Percentiles rank a stretch among this genome's conserved stretches.
phyloP scores from a whole-genome alignment of 2,113 vertebrate genomes.

The Alectura lathami region DNA sequence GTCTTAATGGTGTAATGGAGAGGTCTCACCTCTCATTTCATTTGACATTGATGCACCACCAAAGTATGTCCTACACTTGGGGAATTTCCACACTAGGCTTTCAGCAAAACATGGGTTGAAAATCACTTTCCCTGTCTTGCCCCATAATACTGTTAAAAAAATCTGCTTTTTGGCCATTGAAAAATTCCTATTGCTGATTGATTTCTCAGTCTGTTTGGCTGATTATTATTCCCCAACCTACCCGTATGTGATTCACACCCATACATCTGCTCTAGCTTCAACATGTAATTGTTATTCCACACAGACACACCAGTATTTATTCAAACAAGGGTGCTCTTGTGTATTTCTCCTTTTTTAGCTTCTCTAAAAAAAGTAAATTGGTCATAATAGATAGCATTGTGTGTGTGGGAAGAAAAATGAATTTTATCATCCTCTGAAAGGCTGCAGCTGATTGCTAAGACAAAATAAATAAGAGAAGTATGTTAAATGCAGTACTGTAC shows the following conservation, averaged over 20 bases:
- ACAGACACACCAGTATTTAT: conserved; percentile 58
- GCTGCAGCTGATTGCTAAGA: conserved; percentile 21
- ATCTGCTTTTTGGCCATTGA: background rate
- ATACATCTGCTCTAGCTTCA: conserved; percentile 61
- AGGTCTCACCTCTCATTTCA: background rate
- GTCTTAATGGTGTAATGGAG: accelerated
- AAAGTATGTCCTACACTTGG: background rate
- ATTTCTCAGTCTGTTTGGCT: conserved; percentile 53
- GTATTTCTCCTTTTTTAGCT: conserved; percentile 16
- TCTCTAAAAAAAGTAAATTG: conserved; percentile 9
- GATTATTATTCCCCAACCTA: conserved; percentile 46
- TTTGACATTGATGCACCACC: background rate
- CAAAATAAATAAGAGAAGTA: conserved; percentile 30
- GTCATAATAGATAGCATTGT: conserved; percentile 26
- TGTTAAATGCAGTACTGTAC: conserved; percentile 28
- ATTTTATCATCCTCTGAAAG: conserved; percentile 36
- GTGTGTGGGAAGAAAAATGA: conserved; percentile 22
- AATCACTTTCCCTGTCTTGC: background rate
- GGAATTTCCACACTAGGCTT: background rate
- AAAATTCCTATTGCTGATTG: conserved; percentile 30
- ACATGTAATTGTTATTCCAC: conserved; percentile 57
- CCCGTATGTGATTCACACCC: conserved; percentile 58
- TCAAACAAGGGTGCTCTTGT: conserved; percentile 56
- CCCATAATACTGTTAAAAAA: background rate
- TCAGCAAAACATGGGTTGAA: background rate